Base-by-base conservation (phyloP, 1,140 invertebrate genomes). In the Ganaspis sp. region DNA sequence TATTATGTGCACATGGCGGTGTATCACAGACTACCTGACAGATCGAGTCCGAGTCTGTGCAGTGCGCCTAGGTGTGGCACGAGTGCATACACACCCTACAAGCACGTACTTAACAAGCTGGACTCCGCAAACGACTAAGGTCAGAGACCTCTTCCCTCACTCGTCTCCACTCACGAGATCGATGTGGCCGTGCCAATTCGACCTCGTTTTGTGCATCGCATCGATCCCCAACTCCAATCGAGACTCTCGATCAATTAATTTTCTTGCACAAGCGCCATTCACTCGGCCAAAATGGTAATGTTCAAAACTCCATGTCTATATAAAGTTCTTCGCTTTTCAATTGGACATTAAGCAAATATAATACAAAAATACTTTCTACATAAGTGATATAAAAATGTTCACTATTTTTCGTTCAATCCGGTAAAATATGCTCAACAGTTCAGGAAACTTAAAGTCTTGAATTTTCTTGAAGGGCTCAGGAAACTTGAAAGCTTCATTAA, bases 11-110 rank as follows among this genome's bases (percentile, higher is more conserved):
- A 81, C 85, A 83, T 77, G 81, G 77, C 64, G 76, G 85, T 88
- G 87, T 87, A 87, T 89, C 87, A 89, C 86, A 84, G 78, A 85
- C 87, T 87, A 88, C 86, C 88, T 87, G 88, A 89, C 87, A 88
- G 85, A 87, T 89, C 87, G 83, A 82, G 81, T 82, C 85, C 84
- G 82, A 84, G 85, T 87, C 85, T 83, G 58, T n/a, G 23, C 58
- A 15, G 23, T 64, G 58, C 70, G 79, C 76, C 79, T 86, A 88
- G 86, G 85, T 84, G 87, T 84, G 86, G 86, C 85, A 81, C 42
- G 77, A 72, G 53, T 83, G 75, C 80, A 84, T 81, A 80, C 86
- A 79, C 79, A 76, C 79, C 77, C 76, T 78, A 83, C 76, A 79
- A 78, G 77, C 73, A 80, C 76, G 77, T 80, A 85, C 86, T 85